Evolutionary conservation across 2,113 vertebrate species (phyloP).

Genomic region (Gymnorhina tibicen): DNA sequence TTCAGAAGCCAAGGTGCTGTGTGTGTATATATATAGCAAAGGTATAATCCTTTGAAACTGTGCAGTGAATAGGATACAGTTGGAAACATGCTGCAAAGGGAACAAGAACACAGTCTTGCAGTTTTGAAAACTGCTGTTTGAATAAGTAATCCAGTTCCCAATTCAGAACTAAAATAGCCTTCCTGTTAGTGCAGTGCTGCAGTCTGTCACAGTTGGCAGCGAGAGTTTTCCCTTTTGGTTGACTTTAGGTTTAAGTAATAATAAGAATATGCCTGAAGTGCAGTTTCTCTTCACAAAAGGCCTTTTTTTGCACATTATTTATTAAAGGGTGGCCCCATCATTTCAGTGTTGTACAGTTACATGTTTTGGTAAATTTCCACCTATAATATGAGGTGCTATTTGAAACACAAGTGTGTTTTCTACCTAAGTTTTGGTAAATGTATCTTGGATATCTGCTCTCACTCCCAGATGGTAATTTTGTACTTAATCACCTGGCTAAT

Average conservation of each 20-base stretch:
- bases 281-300: neutral
- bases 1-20: neutral
- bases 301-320: neutral
- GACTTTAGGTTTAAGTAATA: slow-evolving; percentile 7
- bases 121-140: slow-evolving; percentile 29
- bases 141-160: slow-evolving; percentile 27
- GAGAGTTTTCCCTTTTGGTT: neutral
- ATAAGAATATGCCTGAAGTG: neutral
- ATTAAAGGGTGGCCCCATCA: neutral
- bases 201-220: slow-evolving; percentile 19
- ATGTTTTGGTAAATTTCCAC: neutral
- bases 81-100: neutral
- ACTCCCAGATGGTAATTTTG: neutral
- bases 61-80: neutral
- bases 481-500: neutral
- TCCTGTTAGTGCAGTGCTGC: slow-evolving; percentile 34
- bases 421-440: neutral
- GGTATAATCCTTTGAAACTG: neutral
- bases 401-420: neutral
- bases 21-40: neutral
- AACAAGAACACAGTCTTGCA: slow-evolving; percentile 5
- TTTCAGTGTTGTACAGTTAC: neutral
- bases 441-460: neutral
- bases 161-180: slow-evolving; percentile 40
- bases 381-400: neutral